A percentile compares a stretch with the other conserved stretches of the same genome.
Conservation (phyloP, 2,888 invertebrate species). For the Steinernema scapterisci region DNA sequence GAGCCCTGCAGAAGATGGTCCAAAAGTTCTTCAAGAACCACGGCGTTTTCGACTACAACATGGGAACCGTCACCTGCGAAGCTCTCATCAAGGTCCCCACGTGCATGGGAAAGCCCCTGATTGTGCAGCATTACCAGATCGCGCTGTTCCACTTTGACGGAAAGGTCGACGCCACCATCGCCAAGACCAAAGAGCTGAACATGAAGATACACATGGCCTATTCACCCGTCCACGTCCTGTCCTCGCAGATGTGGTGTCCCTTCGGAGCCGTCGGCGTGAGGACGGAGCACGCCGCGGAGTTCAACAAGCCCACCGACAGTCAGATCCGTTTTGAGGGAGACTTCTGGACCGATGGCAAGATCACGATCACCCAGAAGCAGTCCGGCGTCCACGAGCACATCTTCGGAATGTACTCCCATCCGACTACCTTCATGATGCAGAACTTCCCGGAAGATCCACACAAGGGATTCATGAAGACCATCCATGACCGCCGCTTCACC, state of each 20-base stretch:
- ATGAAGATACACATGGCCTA: conserved; percentile 33
- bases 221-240: conserved; percentile 33
- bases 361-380: background rate
- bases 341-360: background rate
- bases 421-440: background rate
- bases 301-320: conserved; percentile 42
- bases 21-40: conserved; percentile 16
- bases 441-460: background rate
- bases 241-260: conserved; percentile 43
- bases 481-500: background rate
- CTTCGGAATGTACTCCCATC: background rate
- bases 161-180: background rate
- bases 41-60: conserved; percentile 17
- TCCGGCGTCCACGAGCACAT: background rate
- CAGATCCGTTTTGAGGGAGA: background rate
- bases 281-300: conserved; percentile 37
- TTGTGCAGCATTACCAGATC: conserved; percentile 38
- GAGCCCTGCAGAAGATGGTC: conserved; percentile 16
- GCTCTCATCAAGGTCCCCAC: conserved; percentile 48
- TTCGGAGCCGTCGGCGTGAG: conserved; percentile 41
- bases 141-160: conserved; percentile 37
- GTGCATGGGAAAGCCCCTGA: conserved; percentile 51
- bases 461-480: background rate
- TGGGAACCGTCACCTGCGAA: conserved; percentile 39
- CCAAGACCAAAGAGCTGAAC: conserved; percentile 15